A percentile compares a stretch with the other conserved stretches of the same genome.
Conservation (phyloP, 2,797 vertebrate genomes). For the Poecile montanus region DNA sequence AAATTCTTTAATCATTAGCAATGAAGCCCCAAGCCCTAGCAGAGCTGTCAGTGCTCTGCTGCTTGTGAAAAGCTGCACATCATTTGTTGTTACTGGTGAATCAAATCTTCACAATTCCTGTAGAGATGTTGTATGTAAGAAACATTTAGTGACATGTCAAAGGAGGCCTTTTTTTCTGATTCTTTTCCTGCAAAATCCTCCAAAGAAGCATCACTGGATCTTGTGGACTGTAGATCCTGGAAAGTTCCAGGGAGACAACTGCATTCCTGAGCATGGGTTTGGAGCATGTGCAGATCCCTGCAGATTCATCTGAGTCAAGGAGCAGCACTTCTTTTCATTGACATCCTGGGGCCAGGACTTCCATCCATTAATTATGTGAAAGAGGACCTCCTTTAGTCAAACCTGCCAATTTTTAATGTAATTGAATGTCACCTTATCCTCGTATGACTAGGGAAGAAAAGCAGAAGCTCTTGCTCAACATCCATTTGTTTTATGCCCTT, state of each 20-base stretch:
- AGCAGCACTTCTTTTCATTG: constrained; percentile 20
- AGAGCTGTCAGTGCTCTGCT: neutral
- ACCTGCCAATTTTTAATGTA: constrained; percentile 70
- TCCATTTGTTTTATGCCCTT: constrained; percentile 57
- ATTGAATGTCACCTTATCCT: constrained; percentile 65
- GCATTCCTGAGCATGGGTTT: neutral
- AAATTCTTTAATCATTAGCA: neutral
- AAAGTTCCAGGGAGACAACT: neutral
- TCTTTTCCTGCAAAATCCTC: neutral
- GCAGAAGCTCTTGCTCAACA: constrained; percentile 50
- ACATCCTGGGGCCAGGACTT: constrained; percentile 9
- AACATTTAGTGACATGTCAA: neutral
- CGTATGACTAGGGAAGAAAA: constrained; percentile 26
- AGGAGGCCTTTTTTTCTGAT: neutral
- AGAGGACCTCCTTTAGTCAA: constrained; percentile 28
- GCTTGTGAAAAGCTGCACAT: neutral
- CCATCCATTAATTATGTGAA: constrained; percentile 39
- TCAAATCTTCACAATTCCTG: neutral
- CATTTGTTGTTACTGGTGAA: neutral
- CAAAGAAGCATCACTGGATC: neutral
- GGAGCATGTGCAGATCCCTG: neutral
- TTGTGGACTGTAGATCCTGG: neutral
- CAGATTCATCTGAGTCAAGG: neutral
- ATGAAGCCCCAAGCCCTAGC: neutral
- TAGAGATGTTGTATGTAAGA: neutral